Evolutionary conservation across 1,140 invertebrate species (phyloP), one percentile per base, ranked within the genome.

Genomic region (Solenopsis fugax): DNA sequence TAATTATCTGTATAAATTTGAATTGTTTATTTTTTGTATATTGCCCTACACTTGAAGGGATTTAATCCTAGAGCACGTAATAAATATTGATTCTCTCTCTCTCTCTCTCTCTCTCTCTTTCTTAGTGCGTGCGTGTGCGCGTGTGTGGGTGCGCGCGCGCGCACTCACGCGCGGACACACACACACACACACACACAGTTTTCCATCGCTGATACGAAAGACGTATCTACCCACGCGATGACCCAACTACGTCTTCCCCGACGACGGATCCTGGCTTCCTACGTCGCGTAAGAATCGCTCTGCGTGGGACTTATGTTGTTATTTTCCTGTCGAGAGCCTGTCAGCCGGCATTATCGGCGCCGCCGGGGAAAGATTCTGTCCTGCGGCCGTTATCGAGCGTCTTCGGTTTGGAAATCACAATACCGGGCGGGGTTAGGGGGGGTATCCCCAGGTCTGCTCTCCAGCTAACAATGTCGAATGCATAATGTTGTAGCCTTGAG

Each of bases 191-290:
- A 5, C 45, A 21, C 41, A 7, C 41, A 0, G 52, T 41, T 3
- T 9, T 2, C 41, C 37, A 45, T 56, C 41, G 58, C 75, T 67
- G 67, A 50, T 62, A 48, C 29, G 56, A 67, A 13, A 64, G 81
- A 76, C 48, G 37, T 50, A 45, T 88, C 89, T 90, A 52, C 90
- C 90, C 90, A 91, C 90, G 90, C 90, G 76, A 88, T 90, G 87
- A 88, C 89, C 90, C 56, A 64, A 86, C 41, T 87, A 29, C 45
- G 29, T 90, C 88, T 67, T 85, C 64, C n/a, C 69, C 69, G 52
- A 60, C 21, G 37, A 45, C 13, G 2, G 21, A 60, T 56, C 37
- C 62, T 18, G 62, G 34, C 34, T 54, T 21, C 2, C 29, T 67
- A 58, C 21, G 24, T 48, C 52, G 24, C 48, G 29, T 29, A 37